These are phyloP conservation scores for Pseudochirops corinnae DNA, from an alignment of 2,797 vertebrate genomes.

Conservation along the genomic window DNA sequence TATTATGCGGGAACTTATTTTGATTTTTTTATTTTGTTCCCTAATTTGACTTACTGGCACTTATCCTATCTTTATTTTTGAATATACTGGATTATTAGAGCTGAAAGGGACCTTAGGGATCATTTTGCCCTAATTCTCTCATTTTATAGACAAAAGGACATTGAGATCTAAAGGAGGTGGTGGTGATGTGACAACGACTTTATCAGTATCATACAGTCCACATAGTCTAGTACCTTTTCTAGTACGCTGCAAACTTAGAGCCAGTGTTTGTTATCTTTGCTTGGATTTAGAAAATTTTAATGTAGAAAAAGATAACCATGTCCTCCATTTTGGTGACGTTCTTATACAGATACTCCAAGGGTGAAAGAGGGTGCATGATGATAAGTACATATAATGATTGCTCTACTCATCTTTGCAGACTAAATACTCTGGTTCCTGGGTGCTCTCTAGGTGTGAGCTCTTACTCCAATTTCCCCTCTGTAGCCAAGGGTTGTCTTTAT, in stretches of 20 bases:
- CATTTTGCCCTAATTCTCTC: neutral
- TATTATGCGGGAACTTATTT: neutral
- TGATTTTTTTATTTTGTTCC: neutral
- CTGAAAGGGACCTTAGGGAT: neutral
- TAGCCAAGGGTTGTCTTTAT: constrained; percentile 21
- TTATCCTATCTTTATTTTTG: neutral
- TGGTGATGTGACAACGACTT: too few relatives aligned
- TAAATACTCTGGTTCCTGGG: neutral
- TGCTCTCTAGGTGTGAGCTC: neutral
- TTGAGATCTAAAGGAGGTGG: neutral
- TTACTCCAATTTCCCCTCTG: neutral
- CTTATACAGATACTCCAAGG: constrained; percentile 20
- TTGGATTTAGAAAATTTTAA: constrained; percentile 43
- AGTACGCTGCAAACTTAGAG: neutral
- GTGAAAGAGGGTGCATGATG: constrained; percentile 4
- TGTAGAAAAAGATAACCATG: constrained; percentile 12
- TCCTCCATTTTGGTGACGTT: constrained; percentile 29
- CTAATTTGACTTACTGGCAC: neutral
- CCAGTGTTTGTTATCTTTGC: too few relatives aligned
- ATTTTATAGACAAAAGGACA: neutral
- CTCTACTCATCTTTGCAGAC: neutral
- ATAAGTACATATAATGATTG: neutral
- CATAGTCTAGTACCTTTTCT: neutral
- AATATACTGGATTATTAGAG: neutral
- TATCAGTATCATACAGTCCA: neutral